Evolutionary conservation across 2,797 vertebrate species (phyloP), one percentile per base, ranked within the genome.

Genomic region (Echiichthys vipera): DNA sequence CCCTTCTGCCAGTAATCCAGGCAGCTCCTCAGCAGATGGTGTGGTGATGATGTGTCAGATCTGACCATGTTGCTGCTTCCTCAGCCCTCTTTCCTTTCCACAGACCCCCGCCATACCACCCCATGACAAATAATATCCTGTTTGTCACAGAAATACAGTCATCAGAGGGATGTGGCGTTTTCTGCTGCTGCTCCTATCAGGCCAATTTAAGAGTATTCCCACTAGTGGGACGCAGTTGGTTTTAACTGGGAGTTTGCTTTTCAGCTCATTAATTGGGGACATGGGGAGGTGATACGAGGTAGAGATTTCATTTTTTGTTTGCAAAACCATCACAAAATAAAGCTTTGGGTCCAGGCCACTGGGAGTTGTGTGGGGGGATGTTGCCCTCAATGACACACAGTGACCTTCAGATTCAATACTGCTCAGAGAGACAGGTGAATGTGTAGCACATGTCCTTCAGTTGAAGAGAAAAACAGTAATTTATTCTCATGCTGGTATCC

Each of bases 121-220:
- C 78, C 65, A 55, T 93, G 92, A 94, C 91, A 93, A 93, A 93
- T 92, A 81, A 88, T 91, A 93, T 93, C 91, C 91, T 88, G 79
- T 78, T 92, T 51, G 72, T 88, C 88, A 89, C 66, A 83, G 86
- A 91, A 89, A 83, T 85, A 83, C 65, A 89, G 89, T 79, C 80
- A 86, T 92, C 83, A 90, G 64, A 82, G 74, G 63, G 72, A 71
- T 27, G 46, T 84, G 82, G 53, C 36, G 32, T 66, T 78, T 80
- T 86, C 79, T 73, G 17, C 69, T 72, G 74, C 73, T 5, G 62
- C 66, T 81, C 55, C 59, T 79, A 78, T 89, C 85, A 65, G 77
- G 61, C 57, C 77, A 80, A 81, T 89, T 83, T 85, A 66, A 25
- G 49, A 58, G 42, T 64, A 72, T 72, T 86, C 80, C 77, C 88